Evolutionary conservation across 2,113 vertebrate species (phyloP).

Genomic region (Azemiops feae): DNA sequence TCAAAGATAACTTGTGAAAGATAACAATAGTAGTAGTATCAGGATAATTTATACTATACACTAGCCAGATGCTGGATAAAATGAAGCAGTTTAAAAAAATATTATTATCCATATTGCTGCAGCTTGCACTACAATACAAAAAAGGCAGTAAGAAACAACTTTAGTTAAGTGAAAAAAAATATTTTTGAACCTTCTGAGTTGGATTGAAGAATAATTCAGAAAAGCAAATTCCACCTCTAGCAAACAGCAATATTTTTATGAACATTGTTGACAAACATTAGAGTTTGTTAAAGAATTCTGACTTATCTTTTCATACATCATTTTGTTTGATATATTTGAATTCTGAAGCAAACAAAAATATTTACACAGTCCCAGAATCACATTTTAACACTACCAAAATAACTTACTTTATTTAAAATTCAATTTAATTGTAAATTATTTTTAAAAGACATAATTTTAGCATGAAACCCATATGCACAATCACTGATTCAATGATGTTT

Average conservation of each 20-base stretch:
- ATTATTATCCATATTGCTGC: constrained; percentile 29
- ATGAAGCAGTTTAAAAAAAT: constrained; percentile 4
- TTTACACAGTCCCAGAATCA: background rate
- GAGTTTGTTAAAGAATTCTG: background rate
- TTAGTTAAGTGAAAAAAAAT: background rate
- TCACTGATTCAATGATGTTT: background rate
- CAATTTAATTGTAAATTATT: background rate
- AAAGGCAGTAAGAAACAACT: constrained; percentile 27
- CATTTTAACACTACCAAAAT: background rate
- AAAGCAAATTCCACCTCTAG: background rate
- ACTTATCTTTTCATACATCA: background rate
- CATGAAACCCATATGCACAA: background rate
- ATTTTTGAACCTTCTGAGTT: constrained; percentile 39
- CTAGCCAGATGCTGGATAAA: constrained; percentile 4
- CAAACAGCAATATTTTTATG: background rate
- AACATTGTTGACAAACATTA: background rate
- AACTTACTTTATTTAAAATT: background rate
- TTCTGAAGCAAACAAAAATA: constrained; percentile 6
- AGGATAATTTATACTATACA: background rate
- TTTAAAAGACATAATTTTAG: background rate
- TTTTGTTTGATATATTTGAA: background rate
- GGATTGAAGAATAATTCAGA: background rate
- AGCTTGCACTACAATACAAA: background rate
- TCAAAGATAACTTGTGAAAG: background rate
- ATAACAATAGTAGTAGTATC: background rate